Evolutionary conservation across 2,113 vertebrate species (phyloP).

Genomic region (Orthonyx spaldingii): DNA sequence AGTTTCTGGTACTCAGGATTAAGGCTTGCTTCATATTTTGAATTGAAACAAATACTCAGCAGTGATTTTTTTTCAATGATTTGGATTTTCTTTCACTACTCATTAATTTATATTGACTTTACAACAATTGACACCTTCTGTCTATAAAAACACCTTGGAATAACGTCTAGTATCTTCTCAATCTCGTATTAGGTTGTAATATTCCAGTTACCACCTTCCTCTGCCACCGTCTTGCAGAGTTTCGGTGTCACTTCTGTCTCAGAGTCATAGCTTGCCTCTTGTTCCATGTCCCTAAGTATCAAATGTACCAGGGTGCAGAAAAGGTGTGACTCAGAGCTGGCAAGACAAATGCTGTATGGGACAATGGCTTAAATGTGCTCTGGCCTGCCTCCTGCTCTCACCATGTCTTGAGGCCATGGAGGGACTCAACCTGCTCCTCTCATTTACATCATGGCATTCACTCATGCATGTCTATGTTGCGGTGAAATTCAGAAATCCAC

Average conservation of each 20-base stretch:
- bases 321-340: background rate
- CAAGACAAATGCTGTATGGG: background rate
- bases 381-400: background rate
- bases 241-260: background rate
- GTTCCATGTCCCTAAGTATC: background rate
- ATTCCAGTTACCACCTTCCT: background rate
- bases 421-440: background rate
- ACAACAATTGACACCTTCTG: background rate
- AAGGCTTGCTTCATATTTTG: background rate
- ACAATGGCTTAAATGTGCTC: background rate
- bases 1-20: background rate
- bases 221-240: fast-evolving
- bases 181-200: background rate
- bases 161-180: background rate
- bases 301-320: background rate
- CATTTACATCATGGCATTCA: background rate
- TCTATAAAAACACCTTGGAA: background rate
- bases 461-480: background rate
- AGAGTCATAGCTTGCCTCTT: background rate
- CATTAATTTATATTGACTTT: background rate
- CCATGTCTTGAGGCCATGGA: background rate
- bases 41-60: background rate
- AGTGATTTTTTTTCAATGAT: background rate
- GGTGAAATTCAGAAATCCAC: background rate
- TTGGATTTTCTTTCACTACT: background rate